Conservation (phyloP, 1,140 invertebrate genomes). For the Eulimnadia texana region DNA sequence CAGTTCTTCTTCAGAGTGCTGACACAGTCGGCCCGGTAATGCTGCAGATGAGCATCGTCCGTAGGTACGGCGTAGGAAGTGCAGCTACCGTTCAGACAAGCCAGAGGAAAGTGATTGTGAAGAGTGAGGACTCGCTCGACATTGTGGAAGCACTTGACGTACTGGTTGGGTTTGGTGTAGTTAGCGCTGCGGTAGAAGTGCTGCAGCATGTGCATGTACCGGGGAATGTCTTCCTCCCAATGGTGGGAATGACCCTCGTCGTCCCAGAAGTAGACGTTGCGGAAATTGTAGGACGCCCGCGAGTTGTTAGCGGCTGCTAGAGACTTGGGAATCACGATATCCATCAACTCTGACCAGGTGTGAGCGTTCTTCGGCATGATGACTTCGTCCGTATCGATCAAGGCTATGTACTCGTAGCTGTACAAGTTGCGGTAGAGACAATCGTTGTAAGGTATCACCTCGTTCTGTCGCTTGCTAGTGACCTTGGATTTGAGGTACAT, state of each 20-base stretch:
- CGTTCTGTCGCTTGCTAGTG: constrained; percentile 83
- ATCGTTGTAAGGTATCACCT: constrained; percentile 92
- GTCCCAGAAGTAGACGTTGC: constrained; percentile 89
- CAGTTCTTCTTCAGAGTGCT: constrained; percentile 74
- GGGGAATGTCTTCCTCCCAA: constrained; percentile 66
- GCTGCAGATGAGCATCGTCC: constrained; percentile 71
- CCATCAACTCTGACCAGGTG: constrained; percentile 67
- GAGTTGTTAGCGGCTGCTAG: constrained; percentile 51
- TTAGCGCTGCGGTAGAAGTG: constrained; percentile 79
- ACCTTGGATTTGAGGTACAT: constrained; percentile 73
- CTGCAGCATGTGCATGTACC: constrained; percentile 86
- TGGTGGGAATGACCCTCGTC: constrained; percentile 66
- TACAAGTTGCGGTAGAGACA: constrained; percentile 89
- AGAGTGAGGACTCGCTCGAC: constrained; percentile 71
- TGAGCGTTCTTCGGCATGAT: constrained; percentile 72
- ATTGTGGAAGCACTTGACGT: constrained; percentile 89
- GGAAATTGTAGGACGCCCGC: constrained; percentile 73
- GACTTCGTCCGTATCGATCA: constrained; percentile 89
- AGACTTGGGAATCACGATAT: constrained; percentile 48
- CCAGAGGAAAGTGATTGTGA: constrained; percentile 84
- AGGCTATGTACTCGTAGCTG: constrained; percentile 71
- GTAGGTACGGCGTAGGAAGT: constrained; percentile 72
- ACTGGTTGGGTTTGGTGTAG: constrained; percentile 82
- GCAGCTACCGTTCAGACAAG: constrained; percentile 68
- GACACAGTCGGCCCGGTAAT: constrained; percentile 84